A percentile compares a stretch with the other conserved stretches of the same genome.
phyloP scores from a whole-genome alignment of 2,797 vertebrate species.

The Syncerus caffer region DNA sequence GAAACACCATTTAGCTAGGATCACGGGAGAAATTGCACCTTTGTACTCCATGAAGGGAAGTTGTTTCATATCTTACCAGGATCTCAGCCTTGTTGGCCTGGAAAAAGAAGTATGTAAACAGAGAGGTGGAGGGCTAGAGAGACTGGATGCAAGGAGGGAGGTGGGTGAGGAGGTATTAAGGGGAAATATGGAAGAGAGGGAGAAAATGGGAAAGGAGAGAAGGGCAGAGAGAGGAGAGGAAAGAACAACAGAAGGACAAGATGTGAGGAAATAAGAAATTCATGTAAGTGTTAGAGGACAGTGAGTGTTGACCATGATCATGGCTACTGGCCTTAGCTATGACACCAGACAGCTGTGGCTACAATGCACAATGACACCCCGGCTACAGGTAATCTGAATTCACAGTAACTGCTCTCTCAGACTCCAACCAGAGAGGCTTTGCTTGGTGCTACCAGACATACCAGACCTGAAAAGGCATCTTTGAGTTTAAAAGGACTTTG shows the following conservation, averaged over 20 bases:
- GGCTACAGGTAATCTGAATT: not conserved
- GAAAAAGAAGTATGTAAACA: not conserved
- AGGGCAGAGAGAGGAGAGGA: too few species aligned
- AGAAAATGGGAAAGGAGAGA: not conserved
- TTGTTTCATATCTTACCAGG: not conserved
- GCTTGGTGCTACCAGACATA: not conserved
- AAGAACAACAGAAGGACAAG: not conserved
- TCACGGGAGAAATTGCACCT: not conserved
- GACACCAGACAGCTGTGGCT: not conserved
- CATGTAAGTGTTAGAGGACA: not conserved
- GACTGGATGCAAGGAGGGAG: not conserved
- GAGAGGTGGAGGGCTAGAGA: not conserved
- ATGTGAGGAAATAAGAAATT: not conserved
- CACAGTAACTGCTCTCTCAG: not conserved
- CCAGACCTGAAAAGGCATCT: not conserved
- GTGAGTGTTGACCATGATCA: not conserved
- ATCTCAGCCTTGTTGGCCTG: not conserved
- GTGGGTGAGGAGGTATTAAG: not conserved
- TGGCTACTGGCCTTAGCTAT: not conserved
- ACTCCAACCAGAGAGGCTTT: not conserved
- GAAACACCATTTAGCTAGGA: not conserved
- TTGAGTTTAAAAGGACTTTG: not conserved
- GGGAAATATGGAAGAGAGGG: not conserved
- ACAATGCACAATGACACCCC: not conserved
- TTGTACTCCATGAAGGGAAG: not conserved